Percentiles rank a stretch among this genome's conserved stretches.
phyloP scores from a whole-genome alignment of 2,797 vertebrate species.

The Prionace glauca region DNA sequence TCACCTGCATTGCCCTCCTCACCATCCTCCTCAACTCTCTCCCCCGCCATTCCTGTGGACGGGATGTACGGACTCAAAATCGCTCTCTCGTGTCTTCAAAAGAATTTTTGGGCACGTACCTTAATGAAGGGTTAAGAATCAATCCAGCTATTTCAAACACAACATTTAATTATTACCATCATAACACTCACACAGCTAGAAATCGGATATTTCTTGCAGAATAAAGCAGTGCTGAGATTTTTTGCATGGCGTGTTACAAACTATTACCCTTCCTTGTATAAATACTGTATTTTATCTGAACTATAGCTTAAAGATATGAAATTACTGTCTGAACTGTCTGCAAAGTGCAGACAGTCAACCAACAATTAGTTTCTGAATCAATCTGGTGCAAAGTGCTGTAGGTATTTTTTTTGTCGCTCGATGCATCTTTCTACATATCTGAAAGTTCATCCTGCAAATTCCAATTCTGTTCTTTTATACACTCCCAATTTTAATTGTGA shows the following conservation, averaged over 20 bases:
- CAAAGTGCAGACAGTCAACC: constrained; percentile 7
- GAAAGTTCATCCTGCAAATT: not conserved
- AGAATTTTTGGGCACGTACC: not conserved
- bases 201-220: not conserved
- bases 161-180: not conserved
- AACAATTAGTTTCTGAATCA: not conserved
- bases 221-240: not conserved
- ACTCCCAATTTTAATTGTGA: not conserved
- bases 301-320: not conserved
- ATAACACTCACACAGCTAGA: not conserved
- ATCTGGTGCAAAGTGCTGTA: not conserved
- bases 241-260: not conserved
- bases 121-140: not conserved
- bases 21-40: too few species aligned
- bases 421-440: not conserved
- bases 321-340: constrained; percentile 35
- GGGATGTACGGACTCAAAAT: too few species aligned
- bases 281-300: constrained; percentile 17
- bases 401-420: not conserved
- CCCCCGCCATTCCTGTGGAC: too few species aligned
- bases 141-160: not conserved
- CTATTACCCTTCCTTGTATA: not conserved
- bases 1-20: too few species aligned
- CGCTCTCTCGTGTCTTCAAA: not conserved
- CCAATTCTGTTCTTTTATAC: not conserved